A percentile compares a stretch with the other conserved stretches of the same genome.
Conservation (phyloP, 92 coral and sea anemone genomes). For the Pocillopora grandis region DNA sequence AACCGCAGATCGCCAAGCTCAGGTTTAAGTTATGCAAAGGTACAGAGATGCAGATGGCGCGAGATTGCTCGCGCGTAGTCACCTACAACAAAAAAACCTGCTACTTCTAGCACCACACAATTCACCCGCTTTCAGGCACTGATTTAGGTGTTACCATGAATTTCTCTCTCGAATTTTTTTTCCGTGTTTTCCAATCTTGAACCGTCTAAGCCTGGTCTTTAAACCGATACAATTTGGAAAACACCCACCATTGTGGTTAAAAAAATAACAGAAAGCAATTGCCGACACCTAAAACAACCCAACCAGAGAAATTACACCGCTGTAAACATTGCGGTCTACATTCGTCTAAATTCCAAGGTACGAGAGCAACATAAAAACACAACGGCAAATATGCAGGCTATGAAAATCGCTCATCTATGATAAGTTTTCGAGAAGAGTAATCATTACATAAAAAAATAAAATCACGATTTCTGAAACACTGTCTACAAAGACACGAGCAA, state of each 20-base stretch:
- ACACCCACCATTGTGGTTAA: not conserved
- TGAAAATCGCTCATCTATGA: not conserved
- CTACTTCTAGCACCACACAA: slow-evolving; percentile 14
- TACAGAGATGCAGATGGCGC: slow-evolving; percentile 19
- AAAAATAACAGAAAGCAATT: not conserved
- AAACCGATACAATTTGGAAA: not conserved
- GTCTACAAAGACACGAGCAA: not conserved
- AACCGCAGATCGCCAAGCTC: not conserved
- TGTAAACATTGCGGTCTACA: slow-evolving; percentile 3
- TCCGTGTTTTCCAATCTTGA: not conserved
- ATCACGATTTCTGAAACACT: not conserved
- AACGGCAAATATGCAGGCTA: slow-evolving; percentile 1
- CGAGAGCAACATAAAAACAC: not conserved
- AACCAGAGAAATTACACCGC: not conserved
- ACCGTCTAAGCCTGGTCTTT: not conserved
- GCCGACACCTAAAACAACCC: slow-evolving; percentile 8
- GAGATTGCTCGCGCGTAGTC: slow-evolving; percentile 7
- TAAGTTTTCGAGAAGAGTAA: not conserved
- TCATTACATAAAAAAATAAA: not conserved
- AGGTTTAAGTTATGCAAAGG: not conserved
- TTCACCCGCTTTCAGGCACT: not conserved
- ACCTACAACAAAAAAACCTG: slow-evolving; percentile 7
- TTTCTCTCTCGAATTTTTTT: not conserved
- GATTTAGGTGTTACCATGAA: not conserved
- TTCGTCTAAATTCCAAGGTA: not conserved